Evolutionary conservation across 1,140 invertebrate genomes (phyloP).

Genomic region (Araneus ventricosus): DNA sequence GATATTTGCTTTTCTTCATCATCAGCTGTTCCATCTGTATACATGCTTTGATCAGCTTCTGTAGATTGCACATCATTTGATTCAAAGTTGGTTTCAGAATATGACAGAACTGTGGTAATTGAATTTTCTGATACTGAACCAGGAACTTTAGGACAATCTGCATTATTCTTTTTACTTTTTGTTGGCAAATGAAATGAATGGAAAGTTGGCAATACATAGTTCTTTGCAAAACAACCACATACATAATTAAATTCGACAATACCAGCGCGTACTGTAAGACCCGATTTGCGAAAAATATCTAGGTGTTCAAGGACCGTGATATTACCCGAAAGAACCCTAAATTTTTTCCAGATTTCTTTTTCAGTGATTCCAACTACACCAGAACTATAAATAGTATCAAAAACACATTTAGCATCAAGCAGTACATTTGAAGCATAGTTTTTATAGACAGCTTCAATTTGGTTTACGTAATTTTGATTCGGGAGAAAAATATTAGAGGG

Average conservation of each 20-base stretch:
- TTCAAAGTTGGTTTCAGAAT: not conserved
- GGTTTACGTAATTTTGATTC: not conserved
- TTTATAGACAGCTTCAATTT: not conserved
- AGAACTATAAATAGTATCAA: constrained; percentile 26
- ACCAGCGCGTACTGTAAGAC: constrained; percentile 70
- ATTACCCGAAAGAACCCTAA: not conserved
- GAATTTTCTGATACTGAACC: not conserved
- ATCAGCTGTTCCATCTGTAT: not conserved
- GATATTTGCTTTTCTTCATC: not conserved
- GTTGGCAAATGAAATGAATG: not conserved
- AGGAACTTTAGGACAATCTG: too few relatives aligned
- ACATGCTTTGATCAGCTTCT: not conserved
- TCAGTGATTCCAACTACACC: constrained; percentile 58
- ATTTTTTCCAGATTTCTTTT: constrained; percentile 45
- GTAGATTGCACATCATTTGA: not conserved
- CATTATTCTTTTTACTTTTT: not conserved
- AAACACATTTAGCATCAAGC: constrained; percentile 25
- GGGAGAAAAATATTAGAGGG: not conserved
- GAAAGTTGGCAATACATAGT: constrained; percentile 81
- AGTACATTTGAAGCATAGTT: not conserved
- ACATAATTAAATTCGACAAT: constrained; percentile 78
- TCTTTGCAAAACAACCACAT: constrained; percentile 81
- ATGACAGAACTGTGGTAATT: not conserved
- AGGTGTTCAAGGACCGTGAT: constrained; percentile 37
- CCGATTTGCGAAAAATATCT: not conserved